Percentiles rank a stretch among this genome's conserved stretches.
Evolutionary conservation across 2,113 vertebrate species (phyloP).

Genomic region (Rhynchopsitta pachyrhyncha): DNA sequence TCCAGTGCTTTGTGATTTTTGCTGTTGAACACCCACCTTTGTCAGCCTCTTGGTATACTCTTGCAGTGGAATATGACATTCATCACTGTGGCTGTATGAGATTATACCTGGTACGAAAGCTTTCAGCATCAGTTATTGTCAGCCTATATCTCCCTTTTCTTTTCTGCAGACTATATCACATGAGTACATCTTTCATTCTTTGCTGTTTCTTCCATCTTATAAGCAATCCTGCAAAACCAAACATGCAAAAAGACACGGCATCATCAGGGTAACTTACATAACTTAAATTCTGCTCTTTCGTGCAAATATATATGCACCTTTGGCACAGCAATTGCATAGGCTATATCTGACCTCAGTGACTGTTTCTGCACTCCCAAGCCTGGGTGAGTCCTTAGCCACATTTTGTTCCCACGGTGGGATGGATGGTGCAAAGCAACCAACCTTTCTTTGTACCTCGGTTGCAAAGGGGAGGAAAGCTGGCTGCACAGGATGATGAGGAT

Average conservation of each 20-base stretch:
- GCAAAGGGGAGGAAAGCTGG: background rate
- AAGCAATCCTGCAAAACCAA: background rate
- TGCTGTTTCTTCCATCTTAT: background rate
- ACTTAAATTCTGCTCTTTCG: background rate
- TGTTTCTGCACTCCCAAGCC: background rate
- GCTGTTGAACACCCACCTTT: background rate
- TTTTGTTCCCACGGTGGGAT: background rate
- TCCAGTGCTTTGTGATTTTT: background rate
- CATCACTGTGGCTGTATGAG: background rate
- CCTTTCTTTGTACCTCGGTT: background rate
- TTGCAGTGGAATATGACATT: background rate
- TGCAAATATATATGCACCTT: background rate
- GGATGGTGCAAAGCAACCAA: background rate
- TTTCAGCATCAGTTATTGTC: background rate
- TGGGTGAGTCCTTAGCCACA: background rate
- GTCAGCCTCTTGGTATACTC: background rate
- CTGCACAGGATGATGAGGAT: background rate
- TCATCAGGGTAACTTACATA: background rate
- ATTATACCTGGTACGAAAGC: background rate
- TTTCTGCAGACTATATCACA: background rate
- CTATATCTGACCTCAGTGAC: background rate
- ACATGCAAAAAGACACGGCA: background rate
- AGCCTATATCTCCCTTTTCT: background rate
- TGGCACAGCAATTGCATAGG: rapidly evolving
- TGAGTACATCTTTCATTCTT: background rate